These are phyloP conservation scores for Reticulitermes speratus DNA, from an alignment of 1,140 invertebrate genomes.

Conservation along the genomic window DNA sequence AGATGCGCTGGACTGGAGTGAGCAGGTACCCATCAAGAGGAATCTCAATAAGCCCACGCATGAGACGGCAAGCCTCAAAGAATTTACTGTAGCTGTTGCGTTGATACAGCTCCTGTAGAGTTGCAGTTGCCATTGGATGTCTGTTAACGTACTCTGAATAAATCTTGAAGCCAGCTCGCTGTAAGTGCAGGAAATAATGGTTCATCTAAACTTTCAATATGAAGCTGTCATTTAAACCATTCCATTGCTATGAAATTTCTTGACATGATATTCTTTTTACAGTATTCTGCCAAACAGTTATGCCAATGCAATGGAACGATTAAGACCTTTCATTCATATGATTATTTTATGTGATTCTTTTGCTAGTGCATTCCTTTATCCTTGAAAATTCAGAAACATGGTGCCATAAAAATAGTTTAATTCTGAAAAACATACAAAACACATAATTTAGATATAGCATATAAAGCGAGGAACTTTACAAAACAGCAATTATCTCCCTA, in stretches of 20 bases:
- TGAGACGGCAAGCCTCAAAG: slow-evolving; percentile 79
- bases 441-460: too few relatives aligned
- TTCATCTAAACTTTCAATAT: background rate
- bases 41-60: slow-evolving; percentile 80
- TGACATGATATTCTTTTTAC: background rate
- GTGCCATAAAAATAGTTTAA: too few relatives aligned
- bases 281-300: background rate
- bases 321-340: too few relatives aligned
- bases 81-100: slow-evolving; percentile 75
- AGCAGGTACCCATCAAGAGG: slow-evolving; percentile 85
- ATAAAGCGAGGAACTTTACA: too few relatives aligned
- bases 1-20: slow-evolving; percentile 88
- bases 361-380: too few relatives aligned
- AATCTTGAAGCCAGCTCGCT: slow-evolving; percentile 75
- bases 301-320: background rate
- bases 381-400: too few relatives aligned
- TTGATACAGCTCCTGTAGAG: slow-evolving; percentile 71
- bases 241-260: background rate
- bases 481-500: too few relatives aligned
- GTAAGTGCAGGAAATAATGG: slow-evolving; percentile 35
- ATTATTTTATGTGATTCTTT: too few relatives aligned
- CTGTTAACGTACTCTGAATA: slow-evolving; percentile 93
- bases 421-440: too few relatives aligned
- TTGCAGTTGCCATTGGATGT: slow-evolving; percentile 75
- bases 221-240: too few relatives aligned